Evolutionary conservation across 2,888 invertebrate species (phyloP), one percentile per base, ranked within the genome.

Genomic region (Drosophila nigritarsus): DNA sequence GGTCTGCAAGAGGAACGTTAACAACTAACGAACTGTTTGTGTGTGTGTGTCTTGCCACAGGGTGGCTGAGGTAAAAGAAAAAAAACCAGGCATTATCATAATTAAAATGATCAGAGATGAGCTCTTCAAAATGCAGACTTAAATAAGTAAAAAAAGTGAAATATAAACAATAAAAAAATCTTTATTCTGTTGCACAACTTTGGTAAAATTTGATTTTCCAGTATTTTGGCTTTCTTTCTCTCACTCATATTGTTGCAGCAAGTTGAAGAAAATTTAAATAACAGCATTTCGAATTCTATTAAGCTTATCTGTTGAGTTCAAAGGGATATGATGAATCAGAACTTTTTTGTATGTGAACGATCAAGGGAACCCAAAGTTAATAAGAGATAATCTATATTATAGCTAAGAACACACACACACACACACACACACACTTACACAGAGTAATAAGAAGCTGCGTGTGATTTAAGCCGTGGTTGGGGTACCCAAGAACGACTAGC

Each of bases 381-480:
- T 20, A 45, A 49, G 13, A 24, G 32, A 24, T 45, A 45, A 24
- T n/a, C 29, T 53, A 53, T 38, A 55, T 32, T 60, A 29, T 40
- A 36, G 36, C 49, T 53, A 27, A 36, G 49, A 11, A 61, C 27
- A 32, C 32, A 50, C n/a, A 63, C 15, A 55, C 30, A 59, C 13
- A 55, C 48, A 48, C 30, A 53, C 13, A 32, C n/a, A 32, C 4
- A 24, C 24, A 24, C 24, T 2, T 2, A 24, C 24, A 24, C 2
- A 36, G n/a, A n/a, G 24, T 55, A 63, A 51, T 48, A 38, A 27
- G 58, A 62, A 32, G 64, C 51, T 78, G 79, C 67, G 71, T 79
- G 79, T 79, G 71, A 65, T 75, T 78, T 56, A 50, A 68, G 66
- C 53, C 67, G 54, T 65, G 67, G 66, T 66, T 59, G 56, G 64